Conservation (phyloP, 1,140 invertebrate species). For the Drosophila tani region DNA sequence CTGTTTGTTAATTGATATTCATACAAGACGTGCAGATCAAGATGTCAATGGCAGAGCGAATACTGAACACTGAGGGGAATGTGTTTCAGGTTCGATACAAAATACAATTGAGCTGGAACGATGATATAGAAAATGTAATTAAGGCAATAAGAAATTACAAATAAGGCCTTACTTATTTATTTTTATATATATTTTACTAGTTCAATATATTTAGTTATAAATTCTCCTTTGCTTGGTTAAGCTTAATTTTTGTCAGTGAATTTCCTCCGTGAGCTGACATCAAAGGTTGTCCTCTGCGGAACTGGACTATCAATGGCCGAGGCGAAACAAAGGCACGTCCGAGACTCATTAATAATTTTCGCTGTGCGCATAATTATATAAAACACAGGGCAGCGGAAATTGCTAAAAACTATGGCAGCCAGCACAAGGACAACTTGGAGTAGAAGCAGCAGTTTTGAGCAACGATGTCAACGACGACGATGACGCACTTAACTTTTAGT, state of each 20-base stretch:
- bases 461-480: slow-evolving; percentile 52
- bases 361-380: slow-evolving; percentile 70
- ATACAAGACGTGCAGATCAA: slow-evolving; percentile 71
- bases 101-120: background rate
- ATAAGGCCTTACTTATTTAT: too few relatives aligned
- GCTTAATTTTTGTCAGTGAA: background rate
- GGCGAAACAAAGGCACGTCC: slow-evolving; percentile 47
- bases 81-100: too few relatives aligned
- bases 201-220: too few relatives aligned
- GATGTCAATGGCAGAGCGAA: slow-evolving; percentile 52
- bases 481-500: slow-evolving; percentile 70
- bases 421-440: slow-evolving; percentile 35
- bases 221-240: background rate
- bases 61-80: background rate
- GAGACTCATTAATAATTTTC: slow-evolving; percentile 66
- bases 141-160: too few relatives aligned
- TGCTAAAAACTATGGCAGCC: slow-evolving; percentile 56
- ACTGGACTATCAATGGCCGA: slow-evolving; percentile 41
- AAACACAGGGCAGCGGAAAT: slow-evolving; percentile 64
- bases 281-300: slow-evolving; percentile 34
- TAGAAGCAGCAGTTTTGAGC: slow-evolving; percentile 41
- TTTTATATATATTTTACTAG: too few relatives aligned
- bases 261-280: slow-evolving; percentile 20
- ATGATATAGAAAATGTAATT: background rate
- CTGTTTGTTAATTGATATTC: slow-evolving; percentile 76